These are phyloP conservation scores for Zingel zingel DNA, from an alignment of 2,113 vertebrate species.

Conservation along the genomic window DNA sequence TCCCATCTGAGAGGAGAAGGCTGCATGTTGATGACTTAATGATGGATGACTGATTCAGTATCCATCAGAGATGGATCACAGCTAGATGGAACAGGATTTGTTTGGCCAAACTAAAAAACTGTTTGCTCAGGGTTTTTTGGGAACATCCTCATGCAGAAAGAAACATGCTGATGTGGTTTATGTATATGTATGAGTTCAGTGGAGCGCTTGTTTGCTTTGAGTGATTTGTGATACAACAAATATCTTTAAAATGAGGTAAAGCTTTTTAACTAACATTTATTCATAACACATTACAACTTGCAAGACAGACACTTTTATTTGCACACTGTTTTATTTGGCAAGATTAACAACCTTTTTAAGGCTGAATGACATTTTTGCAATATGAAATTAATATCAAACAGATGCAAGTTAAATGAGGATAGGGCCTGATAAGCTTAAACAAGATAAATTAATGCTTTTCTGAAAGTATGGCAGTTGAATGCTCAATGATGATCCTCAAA, in stretches of 20 bases:
- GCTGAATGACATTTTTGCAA: not conserved
- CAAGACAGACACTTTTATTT: not conserved
- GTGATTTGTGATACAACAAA: not conserved
- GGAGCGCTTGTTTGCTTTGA: not conserved
- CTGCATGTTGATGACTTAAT: constrained; percentile 71
- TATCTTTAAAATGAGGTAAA: not conserved
- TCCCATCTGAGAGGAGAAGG: constrained; percentile 54
- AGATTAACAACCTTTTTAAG: not conserved
- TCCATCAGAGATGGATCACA: constrained; percentile 60
- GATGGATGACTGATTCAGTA: constrained; percentile 68
- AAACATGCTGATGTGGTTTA: constrained; percentile 50
- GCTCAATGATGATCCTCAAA: not conserved
- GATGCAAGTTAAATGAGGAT: not conserved
- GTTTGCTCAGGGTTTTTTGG: constrained; percentile 49
- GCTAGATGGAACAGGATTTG: constrained; percentile 15
- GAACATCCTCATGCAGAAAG: not conserved
- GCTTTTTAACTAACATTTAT: not conserved
- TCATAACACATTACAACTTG: not conserved
- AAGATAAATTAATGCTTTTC: not conserved
- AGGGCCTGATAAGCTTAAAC: not conserved
- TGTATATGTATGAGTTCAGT: constrained; percentile 24
- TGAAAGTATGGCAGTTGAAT: not conserved
- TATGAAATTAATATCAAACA: not conserved
- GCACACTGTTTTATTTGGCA: not conserved
- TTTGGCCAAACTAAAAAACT: constrained; percentile 29